These are phyloP conservation scores for Campylomormyrus tamandua DNA, from an alignment of 2,113 vertebrate genomes.

Conservation along the genomic window DNA sequence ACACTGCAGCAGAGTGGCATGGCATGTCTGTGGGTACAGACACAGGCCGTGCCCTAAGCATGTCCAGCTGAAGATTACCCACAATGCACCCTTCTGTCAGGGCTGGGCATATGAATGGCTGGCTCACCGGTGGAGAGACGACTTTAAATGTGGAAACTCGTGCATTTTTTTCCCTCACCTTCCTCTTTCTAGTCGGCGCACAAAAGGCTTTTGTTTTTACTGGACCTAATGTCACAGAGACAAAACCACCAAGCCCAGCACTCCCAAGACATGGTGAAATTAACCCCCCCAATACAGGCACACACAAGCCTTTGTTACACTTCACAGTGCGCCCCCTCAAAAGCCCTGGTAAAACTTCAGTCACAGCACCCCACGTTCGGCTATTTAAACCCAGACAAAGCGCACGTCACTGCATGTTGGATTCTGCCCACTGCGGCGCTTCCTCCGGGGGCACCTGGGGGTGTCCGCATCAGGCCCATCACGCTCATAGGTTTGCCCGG, in stretches of 20 bases:
- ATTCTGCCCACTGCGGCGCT: neutral
- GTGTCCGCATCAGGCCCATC: neutral
- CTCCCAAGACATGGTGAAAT: neutral
- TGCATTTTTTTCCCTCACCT: neutral
- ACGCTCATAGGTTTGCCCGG: neutral
- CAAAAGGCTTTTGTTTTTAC: slow-evolving; percentile 6
- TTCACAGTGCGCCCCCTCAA: neutral
- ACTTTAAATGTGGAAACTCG: neutral
- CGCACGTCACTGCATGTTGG: neutral
- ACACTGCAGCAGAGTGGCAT: neutral
- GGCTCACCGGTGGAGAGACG: neutral
- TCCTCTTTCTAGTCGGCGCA: neutral
- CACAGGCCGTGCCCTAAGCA: neutral
- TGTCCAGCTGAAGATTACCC: neutral
- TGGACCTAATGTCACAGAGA: neutral
- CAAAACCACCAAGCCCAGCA: neutral
- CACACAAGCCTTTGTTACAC: neutral
- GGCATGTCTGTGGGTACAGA: neutral
- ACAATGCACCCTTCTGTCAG: neutral
- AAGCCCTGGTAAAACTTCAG: neutral
- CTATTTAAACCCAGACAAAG: neutral
- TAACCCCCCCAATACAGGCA: neutral
- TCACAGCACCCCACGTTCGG: neutral
- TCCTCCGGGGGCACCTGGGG: neutral
- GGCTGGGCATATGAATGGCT: neutral